phyloP scores from a whole-genome alignment of 2,113 vertebrate species.

The Dipodomys merriami region DNA sequence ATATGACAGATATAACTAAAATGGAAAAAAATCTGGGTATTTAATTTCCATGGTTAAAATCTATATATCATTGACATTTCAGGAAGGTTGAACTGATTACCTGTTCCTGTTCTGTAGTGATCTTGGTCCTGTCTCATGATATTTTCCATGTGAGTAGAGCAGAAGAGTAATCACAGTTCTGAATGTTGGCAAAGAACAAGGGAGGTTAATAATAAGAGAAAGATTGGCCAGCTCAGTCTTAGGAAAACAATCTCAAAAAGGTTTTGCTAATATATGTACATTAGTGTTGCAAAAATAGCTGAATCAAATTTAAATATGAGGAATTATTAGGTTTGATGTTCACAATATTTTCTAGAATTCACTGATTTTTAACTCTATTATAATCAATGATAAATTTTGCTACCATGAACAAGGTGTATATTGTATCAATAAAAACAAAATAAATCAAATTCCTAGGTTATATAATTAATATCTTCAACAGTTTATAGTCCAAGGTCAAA shows the following conservation, averaged over 20 bases:
- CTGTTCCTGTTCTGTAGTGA: not conserved
- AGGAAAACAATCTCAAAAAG: not conserved
- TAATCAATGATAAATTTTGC: not conserved
- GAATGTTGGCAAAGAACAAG: not conserved
- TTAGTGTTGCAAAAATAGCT: not conserved
- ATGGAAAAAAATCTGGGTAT: not conserved
- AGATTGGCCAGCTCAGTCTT: not conserved
- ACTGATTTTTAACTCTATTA: not conserved
- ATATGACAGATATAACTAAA: not conserved
- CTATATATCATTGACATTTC: not conserved
- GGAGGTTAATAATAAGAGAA: not conserved
- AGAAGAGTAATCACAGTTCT: constrained; percentile 32
- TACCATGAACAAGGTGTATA: too few relatives aligned
- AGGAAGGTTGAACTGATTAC: not conserved
- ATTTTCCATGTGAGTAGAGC: constrained; percentile 16
- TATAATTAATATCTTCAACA: not conserved
- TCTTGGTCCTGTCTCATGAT: not conserved
- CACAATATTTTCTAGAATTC: not conserved
- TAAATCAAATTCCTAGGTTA: not conserved
- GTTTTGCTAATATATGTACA: not conserved
- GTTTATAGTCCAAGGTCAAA: not conserved
- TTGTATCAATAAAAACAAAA: too few relatives aligned
- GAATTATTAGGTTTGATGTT: not conserved
- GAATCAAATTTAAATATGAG: not conserved
- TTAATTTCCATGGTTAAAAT: constrained; percentile 25